Evolutionary conservation across 1,140 invertebrate genomes (phyloP).

Genomic region (Amphibalanus amphitrite): DNA sequence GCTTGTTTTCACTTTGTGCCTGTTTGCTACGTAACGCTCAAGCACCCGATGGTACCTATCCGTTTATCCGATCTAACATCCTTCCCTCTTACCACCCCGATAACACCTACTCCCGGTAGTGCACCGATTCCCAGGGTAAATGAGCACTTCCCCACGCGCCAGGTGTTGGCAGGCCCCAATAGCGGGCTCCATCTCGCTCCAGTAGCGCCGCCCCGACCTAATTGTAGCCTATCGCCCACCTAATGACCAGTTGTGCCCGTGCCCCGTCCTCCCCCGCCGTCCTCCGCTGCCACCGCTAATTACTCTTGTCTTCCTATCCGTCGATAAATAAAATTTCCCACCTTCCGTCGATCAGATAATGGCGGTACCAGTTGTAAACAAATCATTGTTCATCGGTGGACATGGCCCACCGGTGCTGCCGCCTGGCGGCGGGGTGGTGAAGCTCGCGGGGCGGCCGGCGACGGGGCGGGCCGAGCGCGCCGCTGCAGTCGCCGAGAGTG

Average conservation of each 20-base stretch:
- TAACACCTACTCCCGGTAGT: too few relatives aligned
- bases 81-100: too few relatives aligned
- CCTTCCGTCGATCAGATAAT: background rate
- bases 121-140: too few relatives aligned
- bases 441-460: background rate
- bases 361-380: background rate
- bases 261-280: too few relatives aligned
- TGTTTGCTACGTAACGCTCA: too few relatives aligned
- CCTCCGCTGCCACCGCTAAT: background rate
- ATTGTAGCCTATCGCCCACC: background rate
- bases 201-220: background rate
- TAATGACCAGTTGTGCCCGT: background rate
- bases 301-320: background rate
- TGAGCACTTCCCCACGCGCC: too few relatives aligned
- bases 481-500: too few relatives aligned
- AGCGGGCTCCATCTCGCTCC: background rate
- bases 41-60: too few relatives aligned
- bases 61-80: too few relatives aligned
- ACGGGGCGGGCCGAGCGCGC: too few relatives aligned
- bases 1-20: too few relatives aligned
- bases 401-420: background rate
- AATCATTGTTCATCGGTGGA: background rate
- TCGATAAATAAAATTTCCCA: background rate
- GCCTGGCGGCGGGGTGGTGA: background rate
- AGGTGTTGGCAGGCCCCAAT: too few relatives aligned